Percentiles rank a stretch among this genome's conserved stretches.
Conservation (phyloP, 2,888 invertebrate genomes). For the Plemyria rubiginata region DNA sequence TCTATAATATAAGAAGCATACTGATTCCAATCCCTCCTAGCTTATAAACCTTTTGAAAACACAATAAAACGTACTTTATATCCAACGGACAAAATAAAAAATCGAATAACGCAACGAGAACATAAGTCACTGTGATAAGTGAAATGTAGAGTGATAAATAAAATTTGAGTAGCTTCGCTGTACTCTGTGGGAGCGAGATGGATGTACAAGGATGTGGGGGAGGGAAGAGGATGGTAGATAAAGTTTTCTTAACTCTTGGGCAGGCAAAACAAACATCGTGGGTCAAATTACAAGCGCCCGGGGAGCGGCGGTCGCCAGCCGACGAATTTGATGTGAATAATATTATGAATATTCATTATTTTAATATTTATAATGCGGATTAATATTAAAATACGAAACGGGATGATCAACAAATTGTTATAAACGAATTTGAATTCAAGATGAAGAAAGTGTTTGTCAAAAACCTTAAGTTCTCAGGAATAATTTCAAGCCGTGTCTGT, state of each 20-base stretch:
- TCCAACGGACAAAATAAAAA: constrained; percentile 20
- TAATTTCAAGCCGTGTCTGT: too few species aligned
- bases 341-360: constrained; percentile 24
- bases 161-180: constrained; percentile 31
- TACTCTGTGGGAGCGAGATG: constrained; percentile 2
- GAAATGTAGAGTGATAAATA: constrained; percentile 35
- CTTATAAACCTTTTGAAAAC: constrained; percentile 6
- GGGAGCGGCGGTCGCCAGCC: constrained; percentile 26
- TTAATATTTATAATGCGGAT: constrained; percentile 24
- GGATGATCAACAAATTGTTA: constrained; percentile 11
- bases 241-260: constrained; percentile 28
- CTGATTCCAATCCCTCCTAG: constrained; percentile 4
- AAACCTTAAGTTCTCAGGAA: not conserved
- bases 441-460: not conserved
- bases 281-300: constrained; percentile 38
- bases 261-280: constrained; percentile 40
- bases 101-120: constrained; percentile 14
- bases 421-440: too few species aligned
- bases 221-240: constrained; percentile 9
- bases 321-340: constrained; percentile 18
- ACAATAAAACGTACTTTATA: constrained; percentile 20
- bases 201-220: not conserved
- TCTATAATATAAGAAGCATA: constrained; percentile 20
- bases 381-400: constrained; percentile 19
- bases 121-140: constrained; percentile 28